phyloP scores from a whole-genome alignment of 92 coral and sea anemone species.

The Meandrina meandrites region DNA sequence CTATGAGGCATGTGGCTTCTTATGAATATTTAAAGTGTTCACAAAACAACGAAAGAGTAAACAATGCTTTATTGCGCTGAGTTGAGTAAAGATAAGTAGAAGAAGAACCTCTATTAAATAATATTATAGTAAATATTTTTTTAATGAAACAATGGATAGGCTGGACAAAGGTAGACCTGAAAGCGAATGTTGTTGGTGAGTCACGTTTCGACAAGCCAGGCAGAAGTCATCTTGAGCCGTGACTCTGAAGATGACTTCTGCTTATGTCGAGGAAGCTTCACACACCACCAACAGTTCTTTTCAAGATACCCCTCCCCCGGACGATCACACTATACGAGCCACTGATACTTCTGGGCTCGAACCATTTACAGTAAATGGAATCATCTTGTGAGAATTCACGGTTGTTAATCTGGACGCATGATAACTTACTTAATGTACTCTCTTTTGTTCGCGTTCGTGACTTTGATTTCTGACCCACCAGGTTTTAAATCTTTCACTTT shows the following conservation, averaged over 20 bases:
- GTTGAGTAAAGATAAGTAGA: background rate
- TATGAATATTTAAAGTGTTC: too few relatives aligned
- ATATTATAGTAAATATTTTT: too few relatives aligned
- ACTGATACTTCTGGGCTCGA: background rate
- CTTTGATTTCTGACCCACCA: constrained; percentile 82
- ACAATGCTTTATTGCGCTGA: background rate
- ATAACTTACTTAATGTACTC: constrained; percentile 93
- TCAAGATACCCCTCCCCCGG: background rate
- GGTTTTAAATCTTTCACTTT: constrained; percentile 78
- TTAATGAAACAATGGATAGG: background rate
- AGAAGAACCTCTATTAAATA: too few relatives aligned
- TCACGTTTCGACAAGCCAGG: background rate
- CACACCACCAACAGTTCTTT: background rate
- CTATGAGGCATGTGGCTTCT: background rate
- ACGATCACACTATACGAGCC: background rate
- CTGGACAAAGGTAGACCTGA: background rate
- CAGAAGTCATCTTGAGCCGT: background rate
- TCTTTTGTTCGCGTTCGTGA: constrained; percentile 87
- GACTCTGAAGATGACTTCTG: background rate
- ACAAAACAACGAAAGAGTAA: background rate
- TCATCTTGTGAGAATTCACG: too few relatives aligned
- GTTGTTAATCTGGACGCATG: too few relatives aligned
- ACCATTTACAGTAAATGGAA: too few relatives aligned
- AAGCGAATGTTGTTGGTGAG: too few relatives aligned
- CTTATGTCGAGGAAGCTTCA: background rate